A percentile compares a stretch with the other conserved stretches of the same genome.
Evolutionary conservation across 1,140 invertebrate species (phyloP).

Genomic region (Euschistus heros): DNA sequence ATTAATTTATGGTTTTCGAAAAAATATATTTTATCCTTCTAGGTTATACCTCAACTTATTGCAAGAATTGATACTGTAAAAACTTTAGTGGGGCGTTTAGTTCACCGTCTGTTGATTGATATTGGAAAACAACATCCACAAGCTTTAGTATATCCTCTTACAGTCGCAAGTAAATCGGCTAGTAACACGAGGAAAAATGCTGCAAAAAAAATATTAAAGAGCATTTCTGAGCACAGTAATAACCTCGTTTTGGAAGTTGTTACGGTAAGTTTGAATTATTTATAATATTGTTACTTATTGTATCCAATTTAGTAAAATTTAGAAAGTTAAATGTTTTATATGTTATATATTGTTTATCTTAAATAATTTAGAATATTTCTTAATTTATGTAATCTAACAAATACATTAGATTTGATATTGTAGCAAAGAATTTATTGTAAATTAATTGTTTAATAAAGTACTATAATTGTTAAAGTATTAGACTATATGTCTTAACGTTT

Average conservation of each 20-base stretch:
- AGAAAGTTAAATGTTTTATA: too few species aligned
- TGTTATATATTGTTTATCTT: too few species aligned
- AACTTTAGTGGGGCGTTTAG: constrained; percentile 73
- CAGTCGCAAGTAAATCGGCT: constrained; percentile 92
- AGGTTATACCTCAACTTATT: constrained; percentile 98
- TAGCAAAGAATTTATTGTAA: too few species aligned
- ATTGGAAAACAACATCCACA: constrained; percentile 84
- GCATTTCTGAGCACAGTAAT: constrained; percentile 88
- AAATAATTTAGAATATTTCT: too few species aligned
- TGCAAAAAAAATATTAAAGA: constrained; percentile 90
- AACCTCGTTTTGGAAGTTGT: constrained; percentile 65
- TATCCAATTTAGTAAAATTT: too few species aligned
- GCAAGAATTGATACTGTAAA: constrained; percentile 92
- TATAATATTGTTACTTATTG: too few species aligned
- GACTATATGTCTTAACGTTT: too few species aligned
- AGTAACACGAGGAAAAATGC: constrained; percentile 74
- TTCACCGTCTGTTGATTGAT: constrained; percentile 87
- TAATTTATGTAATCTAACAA: too few species aligned
- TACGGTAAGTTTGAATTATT: constrained; percentile 44
- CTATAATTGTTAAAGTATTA: too few species aligned
- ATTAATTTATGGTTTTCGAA: too few species aligned
- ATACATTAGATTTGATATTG: too few species aligned
- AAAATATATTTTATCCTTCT: constrained; percentile 40
- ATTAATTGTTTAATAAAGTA: too few species aligned
- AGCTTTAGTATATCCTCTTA: constrained; percentile 93